Conservation (phyloP, 2,888 invertebrate genomes). For the Adineta ricciae region DNA sequence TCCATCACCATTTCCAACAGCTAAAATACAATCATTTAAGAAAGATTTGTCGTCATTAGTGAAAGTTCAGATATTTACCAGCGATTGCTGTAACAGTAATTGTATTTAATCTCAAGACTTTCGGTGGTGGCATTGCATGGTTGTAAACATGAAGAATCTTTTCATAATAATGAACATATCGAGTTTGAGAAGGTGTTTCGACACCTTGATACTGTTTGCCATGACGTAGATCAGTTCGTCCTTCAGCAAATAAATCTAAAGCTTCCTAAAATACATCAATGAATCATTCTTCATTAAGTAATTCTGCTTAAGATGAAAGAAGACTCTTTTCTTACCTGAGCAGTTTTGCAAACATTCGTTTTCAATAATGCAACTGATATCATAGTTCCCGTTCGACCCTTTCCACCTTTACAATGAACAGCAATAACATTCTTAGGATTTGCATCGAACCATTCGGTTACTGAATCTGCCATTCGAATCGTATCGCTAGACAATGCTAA, state of each 20-base stretch:
- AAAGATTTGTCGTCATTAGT: neutral
- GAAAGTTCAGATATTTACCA: too few species aligned
- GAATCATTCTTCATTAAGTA: too few species aligned
- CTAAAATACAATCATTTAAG: conserved; percentile 37
- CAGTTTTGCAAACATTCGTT: conserved; percentile 50
- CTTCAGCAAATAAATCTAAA: conserved; percentile 52
- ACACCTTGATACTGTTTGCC: conserved; percentile 53
- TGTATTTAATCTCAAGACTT: conserved; percentile 43
- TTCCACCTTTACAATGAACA: conserved; percentile 55
- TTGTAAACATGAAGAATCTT: conserved; percentile 46
- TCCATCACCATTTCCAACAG: conserved; percentile 51
- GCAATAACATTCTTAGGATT: conserved; percentile 52
- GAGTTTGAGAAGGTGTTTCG: conserved; percentile 54
- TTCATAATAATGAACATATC: conserved; percentile 54
- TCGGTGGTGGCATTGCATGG: conserved; percentile 45
- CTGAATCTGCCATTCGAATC: conserved; percentile 50
- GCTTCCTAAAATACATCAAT: conserved; percentile 42
- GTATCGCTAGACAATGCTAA: conserved; percentile 48
- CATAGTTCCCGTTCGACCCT: conserved; percentile 53
- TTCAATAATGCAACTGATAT: conserved; percentile 53
- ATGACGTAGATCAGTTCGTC: conserved; percentile 51
- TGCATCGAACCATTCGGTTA: conserved; percentile 47
- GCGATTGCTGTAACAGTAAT: conserved; percentile 47
- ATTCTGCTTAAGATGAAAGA: too few species aligned
- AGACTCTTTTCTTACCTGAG: conserved; percentile 46